These are phyloP conservation scores for Leucoraja ocellata DNA, from an alignment of 2,797 vertebrate genomes.

Conservation along the genomic window DNA sequence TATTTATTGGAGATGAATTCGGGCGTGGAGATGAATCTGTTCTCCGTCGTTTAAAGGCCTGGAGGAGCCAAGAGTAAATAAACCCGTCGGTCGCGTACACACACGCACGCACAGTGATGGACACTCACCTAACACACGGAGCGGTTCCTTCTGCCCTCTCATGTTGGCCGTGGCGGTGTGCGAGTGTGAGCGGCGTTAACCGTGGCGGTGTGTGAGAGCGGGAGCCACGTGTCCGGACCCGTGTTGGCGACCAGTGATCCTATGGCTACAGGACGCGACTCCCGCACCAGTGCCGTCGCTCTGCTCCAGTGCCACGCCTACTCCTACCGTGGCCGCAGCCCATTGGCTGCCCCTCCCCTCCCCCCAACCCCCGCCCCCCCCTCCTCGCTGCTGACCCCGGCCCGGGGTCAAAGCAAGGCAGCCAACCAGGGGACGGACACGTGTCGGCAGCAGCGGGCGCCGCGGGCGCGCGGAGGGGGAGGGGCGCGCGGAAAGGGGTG, in stretches of 20 bases:
- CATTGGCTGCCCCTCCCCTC: background rate
- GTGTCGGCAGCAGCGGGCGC: constrained; percentile 5
- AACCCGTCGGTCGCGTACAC: background rate
- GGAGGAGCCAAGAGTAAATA: background rate
- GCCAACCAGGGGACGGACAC: constrained; percentile 20
- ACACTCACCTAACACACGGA: constrained; percentile 16
- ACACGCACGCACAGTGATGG: background rate
- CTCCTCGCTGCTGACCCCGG: background rate
- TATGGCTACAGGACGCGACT: too few relatives aligned
- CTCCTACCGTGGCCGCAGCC: background rate
- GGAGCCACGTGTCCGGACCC: background rate
- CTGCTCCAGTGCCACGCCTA: background rate
- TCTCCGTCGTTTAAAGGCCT: background rate
- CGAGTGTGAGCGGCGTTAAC: background rate
- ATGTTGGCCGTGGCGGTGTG: background rate
- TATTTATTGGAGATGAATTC: background rate
- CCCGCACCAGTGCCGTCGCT: background rate
- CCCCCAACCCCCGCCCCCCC: too few relatives aligned
- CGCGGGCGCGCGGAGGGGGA: background rate
- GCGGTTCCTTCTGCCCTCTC: background rate
- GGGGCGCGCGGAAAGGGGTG: too few relatives aligned
- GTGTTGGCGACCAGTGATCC: background rate
- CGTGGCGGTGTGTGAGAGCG: background rate
- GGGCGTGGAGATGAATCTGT: background rate
- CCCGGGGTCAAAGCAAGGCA: background rate